Evolutionary conservation across 1,140 invertebrate genomes (phyloP).

Genomic region (Pogonus chalceus): DNA sequence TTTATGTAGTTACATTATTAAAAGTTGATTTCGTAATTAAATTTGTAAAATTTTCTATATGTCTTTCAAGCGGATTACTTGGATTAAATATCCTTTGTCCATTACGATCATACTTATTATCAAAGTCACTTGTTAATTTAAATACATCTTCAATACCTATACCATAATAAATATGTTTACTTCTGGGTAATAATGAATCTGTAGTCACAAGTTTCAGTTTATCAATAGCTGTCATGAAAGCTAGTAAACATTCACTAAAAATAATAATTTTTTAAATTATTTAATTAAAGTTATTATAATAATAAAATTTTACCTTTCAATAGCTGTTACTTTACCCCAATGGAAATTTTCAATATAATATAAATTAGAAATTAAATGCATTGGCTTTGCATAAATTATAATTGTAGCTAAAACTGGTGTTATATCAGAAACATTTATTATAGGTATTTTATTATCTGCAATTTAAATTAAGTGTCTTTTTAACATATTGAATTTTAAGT

Average conservation of each 20-base stretch:
- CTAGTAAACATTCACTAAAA: neutral
- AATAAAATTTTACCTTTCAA: neutral
- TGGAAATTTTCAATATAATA: neutral
- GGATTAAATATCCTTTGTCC: neutral
- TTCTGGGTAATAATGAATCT: neutral
- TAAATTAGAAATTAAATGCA: conserved; percentile 5
- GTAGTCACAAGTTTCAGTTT: neutral
- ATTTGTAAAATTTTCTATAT: neutral
- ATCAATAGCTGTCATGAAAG: neutral
- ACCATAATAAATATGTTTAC: neutral
- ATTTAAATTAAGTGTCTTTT: neutral
- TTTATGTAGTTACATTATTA: neutral
- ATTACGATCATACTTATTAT: neutral
- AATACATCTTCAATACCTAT: neutral
- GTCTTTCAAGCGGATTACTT: neutral
- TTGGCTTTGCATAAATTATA: neutral
- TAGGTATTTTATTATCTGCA: neutral
- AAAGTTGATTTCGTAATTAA: neutral
- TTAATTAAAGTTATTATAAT: no score
- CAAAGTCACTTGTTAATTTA: neutral
- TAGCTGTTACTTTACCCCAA: neutral
- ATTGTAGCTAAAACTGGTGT: neutral
- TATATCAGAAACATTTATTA: neutral
- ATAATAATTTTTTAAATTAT: neutral
- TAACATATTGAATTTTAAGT: no score